Conservation (phyloP, 2,113 vertebrate genomes). For the Polypterus bichir region DNA sequence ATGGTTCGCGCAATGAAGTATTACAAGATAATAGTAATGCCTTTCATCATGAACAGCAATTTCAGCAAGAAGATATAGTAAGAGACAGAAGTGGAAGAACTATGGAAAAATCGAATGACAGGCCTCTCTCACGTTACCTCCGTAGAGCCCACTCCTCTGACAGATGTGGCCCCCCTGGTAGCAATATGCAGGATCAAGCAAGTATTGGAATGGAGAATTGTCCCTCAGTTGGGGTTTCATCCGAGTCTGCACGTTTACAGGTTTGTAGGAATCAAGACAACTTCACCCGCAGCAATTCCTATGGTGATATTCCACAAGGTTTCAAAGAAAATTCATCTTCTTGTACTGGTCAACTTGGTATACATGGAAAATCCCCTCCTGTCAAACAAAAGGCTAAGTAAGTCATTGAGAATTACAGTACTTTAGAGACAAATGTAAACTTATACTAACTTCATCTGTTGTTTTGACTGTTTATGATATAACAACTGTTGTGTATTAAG, state of each 20-base stretch:
- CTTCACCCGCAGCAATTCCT: constrained; percentile 41
- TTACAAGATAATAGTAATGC: constrained; percentile 43
- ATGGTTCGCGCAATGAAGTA: constrained; percentile 35
- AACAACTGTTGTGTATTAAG: too few relatives aligned
- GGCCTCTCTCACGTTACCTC: constrained; percentile 75
- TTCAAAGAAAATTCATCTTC: constrained; percentile 48
- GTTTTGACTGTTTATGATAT: too few relatives aligned
- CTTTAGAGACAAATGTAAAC: too few relatives aligned
- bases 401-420: constrained; percentile 21
- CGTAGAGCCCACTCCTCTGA: constrained; percentile 85
- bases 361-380: constrained; percentile 50
- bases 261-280: constrained; percentile 28
- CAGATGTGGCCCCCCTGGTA: constrained; percentile 42
- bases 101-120: constrained; percentile 35
- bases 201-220: constrained; percentile 50
- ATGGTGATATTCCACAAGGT: constrained; percentile 37
- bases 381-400: constrained; percentile 65
- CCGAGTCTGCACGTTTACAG: constrained; percentile 36
- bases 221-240: constrained; percentile 69
- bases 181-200: constrained; percentile 29
- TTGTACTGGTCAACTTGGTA: constrained; percentile 37
- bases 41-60: constrained; percentile 42
- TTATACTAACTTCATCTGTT: too few relatives aligned
- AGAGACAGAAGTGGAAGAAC: constrained; percentile 35
- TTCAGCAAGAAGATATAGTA: constrained; percentile 28